Evolutionary conservation across 2,888 invertebrate genomes (phyloP).

Genomic region (Petrolisthes cinctipes): DNA sequence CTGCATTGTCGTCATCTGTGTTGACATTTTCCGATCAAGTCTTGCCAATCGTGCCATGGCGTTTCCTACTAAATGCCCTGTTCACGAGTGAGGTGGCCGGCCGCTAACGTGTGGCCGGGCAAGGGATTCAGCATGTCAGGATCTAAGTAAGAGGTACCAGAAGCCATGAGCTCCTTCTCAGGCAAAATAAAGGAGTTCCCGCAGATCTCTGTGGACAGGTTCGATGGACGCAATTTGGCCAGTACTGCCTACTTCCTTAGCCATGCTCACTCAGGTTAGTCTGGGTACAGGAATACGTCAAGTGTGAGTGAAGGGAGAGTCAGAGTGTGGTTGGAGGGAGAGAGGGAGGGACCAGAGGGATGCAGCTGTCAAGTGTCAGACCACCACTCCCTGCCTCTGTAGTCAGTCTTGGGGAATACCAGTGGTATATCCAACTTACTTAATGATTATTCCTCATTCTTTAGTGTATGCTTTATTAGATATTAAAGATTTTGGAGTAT

Average conservation of each 20-base stretch:
- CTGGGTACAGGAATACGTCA: neutral
- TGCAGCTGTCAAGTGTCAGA: neutral
- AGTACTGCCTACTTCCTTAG: constrained; percentile 72
- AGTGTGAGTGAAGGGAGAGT: neutral
- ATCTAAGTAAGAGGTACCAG: constrained; percentile 23
- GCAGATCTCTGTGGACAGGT: constrained; percentile 71
- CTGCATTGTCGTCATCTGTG: neutral
- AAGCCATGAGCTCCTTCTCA: constrained; percentile 67
- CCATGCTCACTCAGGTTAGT: constrained; percentile 71
- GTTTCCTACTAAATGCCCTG: neutral
- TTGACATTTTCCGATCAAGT: neutral
- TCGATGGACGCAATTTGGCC: constrained; percentile 70
- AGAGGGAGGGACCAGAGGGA: neutral
- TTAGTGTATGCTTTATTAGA: too few relatives aligned
- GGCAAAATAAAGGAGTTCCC: constrained; percentile 71
- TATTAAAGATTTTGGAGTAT: too few relatives aligned
- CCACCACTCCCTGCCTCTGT: too few relatives aligned
- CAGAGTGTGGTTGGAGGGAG: neutral
- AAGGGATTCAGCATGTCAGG: constrained; percentile 32
- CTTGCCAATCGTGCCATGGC: neutral
- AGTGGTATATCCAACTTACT: too few relatives aligned
- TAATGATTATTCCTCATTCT: too few relatives aligned
- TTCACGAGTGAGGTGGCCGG: neutral
- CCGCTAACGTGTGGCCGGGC: constrained; percentile 39
- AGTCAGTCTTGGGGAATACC: too few relatives aligned